Conservation (phyloP, 2,797 vertebrate genomes). For the Lepilemur septentrionalis region DNA sequence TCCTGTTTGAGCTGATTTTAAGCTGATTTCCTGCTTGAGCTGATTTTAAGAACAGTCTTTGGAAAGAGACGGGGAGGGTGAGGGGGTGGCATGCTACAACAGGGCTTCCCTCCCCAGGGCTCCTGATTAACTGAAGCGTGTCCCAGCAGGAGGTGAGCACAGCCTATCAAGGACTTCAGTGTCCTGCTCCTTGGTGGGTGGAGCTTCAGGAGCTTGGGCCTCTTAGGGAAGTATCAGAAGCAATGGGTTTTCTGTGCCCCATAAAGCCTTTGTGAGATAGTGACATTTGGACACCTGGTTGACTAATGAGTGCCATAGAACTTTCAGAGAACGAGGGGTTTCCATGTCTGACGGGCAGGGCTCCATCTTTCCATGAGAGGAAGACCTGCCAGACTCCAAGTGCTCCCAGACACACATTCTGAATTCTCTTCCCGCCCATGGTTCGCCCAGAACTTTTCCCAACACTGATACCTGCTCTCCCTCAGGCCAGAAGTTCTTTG, state of each 20-base stretch:
- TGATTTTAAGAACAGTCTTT: conserved; percentile 60
- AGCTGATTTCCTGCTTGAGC: conserved; percentile 75
- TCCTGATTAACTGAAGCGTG: not conserved
- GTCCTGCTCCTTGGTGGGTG: not conserved
- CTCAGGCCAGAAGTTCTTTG: not conserved
- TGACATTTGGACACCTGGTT: not conserved
- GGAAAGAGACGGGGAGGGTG: not conserved
- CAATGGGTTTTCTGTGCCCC: not conserved
- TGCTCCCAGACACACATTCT: not conserved
- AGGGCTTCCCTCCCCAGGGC: not conserved
- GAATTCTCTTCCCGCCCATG: not conserved
- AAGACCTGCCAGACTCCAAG: not conserved
- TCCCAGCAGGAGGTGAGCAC: not conserved
- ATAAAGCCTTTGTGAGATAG: not conserved
- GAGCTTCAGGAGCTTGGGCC: not conserved
- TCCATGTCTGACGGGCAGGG: not conserved
- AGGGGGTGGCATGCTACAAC: not conserved
- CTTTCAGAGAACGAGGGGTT: not conserved
- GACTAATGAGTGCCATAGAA: not conserved
- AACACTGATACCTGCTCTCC: not conserved
- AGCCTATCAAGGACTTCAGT: not conserved
- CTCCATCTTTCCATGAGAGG: not conserved
- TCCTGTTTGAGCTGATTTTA: conserved; percentile 75
- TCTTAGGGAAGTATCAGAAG: not conserved
- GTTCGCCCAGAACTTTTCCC: not conserved